Conservation (phyloP, 2,113 vertebrate genomes). For the Forbesichthys papilliferus region DNA sequence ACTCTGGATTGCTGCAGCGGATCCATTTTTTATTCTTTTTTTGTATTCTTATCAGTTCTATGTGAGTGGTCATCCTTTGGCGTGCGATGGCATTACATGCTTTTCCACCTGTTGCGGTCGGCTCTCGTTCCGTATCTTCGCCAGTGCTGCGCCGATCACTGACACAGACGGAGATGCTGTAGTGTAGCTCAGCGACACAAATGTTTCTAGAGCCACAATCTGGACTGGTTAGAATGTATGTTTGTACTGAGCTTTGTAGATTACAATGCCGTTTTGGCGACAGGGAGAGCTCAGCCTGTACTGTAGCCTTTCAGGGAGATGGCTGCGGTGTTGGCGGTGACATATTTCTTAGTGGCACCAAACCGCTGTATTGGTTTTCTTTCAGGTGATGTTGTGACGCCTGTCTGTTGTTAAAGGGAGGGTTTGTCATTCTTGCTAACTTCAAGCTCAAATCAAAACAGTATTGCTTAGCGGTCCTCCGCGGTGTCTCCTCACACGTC, state of each 20-base stretch:
- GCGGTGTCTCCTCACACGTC: too few species aligned
- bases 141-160: constrained; percentile 37
- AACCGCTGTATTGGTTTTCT: constrained; percentile 34
- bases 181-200: constrained; percentile 31
- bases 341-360: constrained; percentile 28
- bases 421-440: too few species aligned
- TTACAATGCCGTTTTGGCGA: too few species aligned
- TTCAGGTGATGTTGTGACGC: constrained; percentile 31
- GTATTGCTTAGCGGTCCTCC: too few species aligned
- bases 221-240: constrained; percentile 24
- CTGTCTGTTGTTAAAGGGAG: constrained; percentile 35
- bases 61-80: constrained; percentile 44
- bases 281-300: not conserved
- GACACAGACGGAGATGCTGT: constrained; percentile 24
- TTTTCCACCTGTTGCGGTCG: constrained; percentile 39
- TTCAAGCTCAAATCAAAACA: too few species aligned
- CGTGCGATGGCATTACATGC: constrained; percentile 37
- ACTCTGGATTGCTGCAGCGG: constrained; percentile 41
- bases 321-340: not conserved
- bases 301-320: constrained; percentile 6
- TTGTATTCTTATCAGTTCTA: constrained; percentile 39
- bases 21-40: constrained; percentile 48
- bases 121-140: constrained; percentile 39
- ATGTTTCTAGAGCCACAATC: too few species aligned
- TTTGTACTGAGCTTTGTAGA: not conserved